Conservation (phyloP, 2,113 vertebrate species). For the Gopherus flavomarginatus region DNA sequence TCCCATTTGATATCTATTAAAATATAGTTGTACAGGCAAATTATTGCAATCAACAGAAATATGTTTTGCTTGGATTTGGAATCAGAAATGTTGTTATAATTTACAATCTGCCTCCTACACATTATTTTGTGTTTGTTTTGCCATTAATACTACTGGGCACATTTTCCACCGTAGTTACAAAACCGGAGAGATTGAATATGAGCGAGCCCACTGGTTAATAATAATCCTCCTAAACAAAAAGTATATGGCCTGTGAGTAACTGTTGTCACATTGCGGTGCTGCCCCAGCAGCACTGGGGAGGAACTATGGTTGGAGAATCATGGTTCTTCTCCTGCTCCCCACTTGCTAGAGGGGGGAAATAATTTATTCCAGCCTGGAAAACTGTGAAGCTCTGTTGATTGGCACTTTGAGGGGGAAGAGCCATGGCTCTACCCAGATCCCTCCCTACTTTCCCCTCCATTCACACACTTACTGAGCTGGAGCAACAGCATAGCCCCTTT, state of each 20-base stretch:
- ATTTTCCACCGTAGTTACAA: not conserved
- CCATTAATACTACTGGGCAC: not conserved
- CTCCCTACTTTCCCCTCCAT: not conserved
- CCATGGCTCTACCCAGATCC: not conserved
- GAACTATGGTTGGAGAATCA: not conserved
- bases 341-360: not conserved
- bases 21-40: not conserved
- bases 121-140: not conserved
- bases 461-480: not conserved
- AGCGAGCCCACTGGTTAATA: not conserved
- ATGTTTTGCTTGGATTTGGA: not conserved
- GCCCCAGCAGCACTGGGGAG: not conserved
- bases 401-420: not conserved
- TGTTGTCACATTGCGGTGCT: not conserved
- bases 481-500: not conserved
- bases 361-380: not conserved
- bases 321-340: not conserved
- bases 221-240: not conserved
- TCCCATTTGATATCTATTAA: not conserved
- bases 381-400: not conserved
- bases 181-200: not conserved
- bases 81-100: not conserved
- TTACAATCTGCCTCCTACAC: not conserved
- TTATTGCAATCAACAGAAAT: not conserved
- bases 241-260: not conserved